phyloP scores from a whole-genome alignment of 1,140 invertebrate species.

The Lysiphlebus fabarum region DNA sequence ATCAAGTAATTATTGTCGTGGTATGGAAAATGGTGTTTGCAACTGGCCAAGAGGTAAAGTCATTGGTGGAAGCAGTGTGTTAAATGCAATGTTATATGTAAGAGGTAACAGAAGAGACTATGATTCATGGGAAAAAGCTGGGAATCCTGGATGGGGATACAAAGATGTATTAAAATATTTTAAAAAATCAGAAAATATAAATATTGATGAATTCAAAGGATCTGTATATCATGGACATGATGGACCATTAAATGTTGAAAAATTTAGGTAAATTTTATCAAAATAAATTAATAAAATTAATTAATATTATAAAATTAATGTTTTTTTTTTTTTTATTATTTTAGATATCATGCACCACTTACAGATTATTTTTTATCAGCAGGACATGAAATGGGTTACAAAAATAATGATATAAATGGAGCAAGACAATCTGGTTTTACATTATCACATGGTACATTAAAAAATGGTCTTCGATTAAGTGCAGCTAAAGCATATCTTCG shows the following conservation, averaged over 20 bases:
- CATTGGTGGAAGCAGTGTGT: slow-evolving; percentile 82
- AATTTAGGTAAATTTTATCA: slow-evolving; percentile 37
- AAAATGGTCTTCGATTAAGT: slow-evolving; percentile 80
- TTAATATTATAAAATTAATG: not conserved
- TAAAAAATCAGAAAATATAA: slow-evolving; percentile 84
- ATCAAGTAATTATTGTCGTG: slow-evolving; percentile 76
- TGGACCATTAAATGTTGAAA: slow-evolving; percentile 78
- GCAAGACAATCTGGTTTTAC: slow-evolving; percentile 79
- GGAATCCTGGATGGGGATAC: slow-evolving; percentile 88
- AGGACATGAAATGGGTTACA: slow-evolving; percentile 82
- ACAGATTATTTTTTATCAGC: slow-evolving; percentile 81
- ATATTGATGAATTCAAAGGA: slow-evolving; percentile 72
- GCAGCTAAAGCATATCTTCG: slow-evolving; percentile 86
- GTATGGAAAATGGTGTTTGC: slow-evolving; percentile 68
- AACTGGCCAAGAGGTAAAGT: slow-evolving; percentile 84
- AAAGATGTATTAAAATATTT: slow-evolving; percentile 81
- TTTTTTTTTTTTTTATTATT: not conserved
- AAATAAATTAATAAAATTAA: not conserved
- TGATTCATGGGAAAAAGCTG: slow-evolving; percentile 82
- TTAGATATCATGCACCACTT: slow-evolving; percentile 66
- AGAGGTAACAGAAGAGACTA: slow-evolving; percentile 82
- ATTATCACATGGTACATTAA: slow-evolving; percentile 85
- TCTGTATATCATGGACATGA: slow-evolving; percentile 71
- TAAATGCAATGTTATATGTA: slow-evolving; percentile 96
- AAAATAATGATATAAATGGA: slow-evolving; percentile 83